Conservation (phyloP, 2,888 invertebrate species). For the Tachina grossa region DNA sequence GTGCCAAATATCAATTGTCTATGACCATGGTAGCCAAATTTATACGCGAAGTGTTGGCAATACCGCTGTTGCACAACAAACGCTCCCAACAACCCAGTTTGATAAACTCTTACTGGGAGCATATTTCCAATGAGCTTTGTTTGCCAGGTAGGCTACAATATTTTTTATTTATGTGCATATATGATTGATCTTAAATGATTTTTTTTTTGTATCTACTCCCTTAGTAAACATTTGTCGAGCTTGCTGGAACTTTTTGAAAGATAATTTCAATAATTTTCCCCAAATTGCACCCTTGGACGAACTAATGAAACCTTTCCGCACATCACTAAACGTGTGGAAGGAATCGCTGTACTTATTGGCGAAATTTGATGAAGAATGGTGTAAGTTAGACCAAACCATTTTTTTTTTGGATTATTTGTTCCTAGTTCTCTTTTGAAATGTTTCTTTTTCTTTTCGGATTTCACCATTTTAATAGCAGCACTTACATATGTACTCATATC, state of each 20-base stretch:
- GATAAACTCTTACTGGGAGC: conserved; percentile 72
- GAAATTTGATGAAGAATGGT: conserved; percentile 74
- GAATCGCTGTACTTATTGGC: conserved; percentile 73
- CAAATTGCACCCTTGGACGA: conserved; percentile 75
- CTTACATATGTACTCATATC: no score
- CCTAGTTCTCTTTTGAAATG: no score
- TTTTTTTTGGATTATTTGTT: no score
- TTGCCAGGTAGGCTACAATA: conserved; percentile 72
- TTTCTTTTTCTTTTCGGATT: no score
- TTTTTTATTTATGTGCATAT: conserved; percentile 5
- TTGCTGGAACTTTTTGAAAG: conserved; percentile 75
- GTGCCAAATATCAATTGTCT: conserved; percentile 66
- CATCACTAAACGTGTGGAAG: conserved; percentile 73
- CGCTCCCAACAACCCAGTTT: conserved; percentile 23
- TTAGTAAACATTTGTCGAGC: conserved; percentile 74
- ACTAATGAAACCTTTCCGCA: conserved; percentile 75
- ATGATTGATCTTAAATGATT: not conserved
- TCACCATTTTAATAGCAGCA: no score
- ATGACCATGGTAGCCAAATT: conserved; percentile 73
- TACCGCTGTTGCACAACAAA: conserved; percentile 76
- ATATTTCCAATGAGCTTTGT: conserved; percentile 72
- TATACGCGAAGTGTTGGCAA: conserved; percentile 76
- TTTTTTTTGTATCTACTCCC: not conserved
- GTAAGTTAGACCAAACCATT: conserved; percentile 53
- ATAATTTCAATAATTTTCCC: conserved; percentile 75